Evolutionary conservation across 92 coral and sea anemone species (phyloP), one percentile per base, ranked within the genome.

Genomic region (Blastomussa wellsi): DNA sequence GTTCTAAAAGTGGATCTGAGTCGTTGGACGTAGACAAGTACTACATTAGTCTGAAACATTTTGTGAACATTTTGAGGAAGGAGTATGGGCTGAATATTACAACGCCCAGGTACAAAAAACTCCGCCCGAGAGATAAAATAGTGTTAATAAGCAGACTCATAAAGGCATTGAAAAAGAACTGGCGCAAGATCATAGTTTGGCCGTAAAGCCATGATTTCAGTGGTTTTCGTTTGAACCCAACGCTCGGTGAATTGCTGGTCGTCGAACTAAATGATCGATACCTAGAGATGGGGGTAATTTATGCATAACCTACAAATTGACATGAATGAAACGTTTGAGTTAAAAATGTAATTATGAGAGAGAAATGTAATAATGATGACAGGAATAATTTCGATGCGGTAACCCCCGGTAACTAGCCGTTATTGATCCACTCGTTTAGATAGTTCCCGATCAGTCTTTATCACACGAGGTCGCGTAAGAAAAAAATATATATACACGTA

Each of bases 31-130:
- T 74, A 35, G 29, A 14, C 32, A 39, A 19, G 24, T 75, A 83
- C 80, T 83, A 83, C 44, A 29, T 83, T 72, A 28, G 47, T 4
- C 14, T 60, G 60, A 74, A 24, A 74, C 41, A 83, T 0, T 75
- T 83, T 47, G 74, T 59, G 53, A 17, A 26, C 62, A 42, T 83
- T 62, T 74, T 83, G 28, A 83, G 39, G 53, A 57, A 32, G 2
- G 33, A 83, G 11, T 83, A 49, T 60, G 74, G 74, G 24, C 80
- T 83, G 42, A 29, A 74, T 39, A 78, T 83, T 31, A 62, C 47
- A 19, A 0, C 22, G 10, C 67, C 85, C 28, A 59, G 28, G 17
- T 26, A 35, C 42, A 72, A 57, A 33, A 22, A 67, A 15, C 68
- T 52, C 38, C 22, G 5, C 1, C 12, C 3, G 1, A 31, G 28